Conservation (phyloP, 2,888 invertebrate species). For the Drosophila prolongata region DNA sequence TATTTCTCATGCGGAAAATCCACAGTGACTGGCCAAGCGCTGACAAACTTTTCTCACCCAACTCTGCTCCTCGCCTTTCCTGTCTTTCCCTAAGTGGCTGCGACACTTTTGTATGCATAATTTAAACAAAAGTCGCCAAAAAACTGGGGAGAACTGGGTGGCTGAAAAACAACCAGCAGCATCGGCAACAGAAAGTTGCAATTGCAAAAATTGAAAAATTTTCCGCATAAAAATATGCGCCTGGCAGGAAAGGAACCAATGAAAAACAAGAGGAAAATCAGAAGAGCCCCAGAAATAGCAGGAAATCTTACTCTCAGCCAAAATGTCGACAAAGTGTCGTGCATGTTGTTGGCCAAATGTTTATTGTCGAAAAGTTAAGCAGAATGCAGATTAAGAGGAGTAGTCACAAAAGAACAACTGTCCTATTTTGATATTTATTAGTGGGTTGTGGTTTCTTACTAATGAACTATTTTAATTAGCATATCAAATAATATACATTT, state of each 20-base stretch:
- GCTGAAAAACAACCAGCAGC: constrained; percentile 31
- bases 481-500: not conserved
- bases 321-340: constrained; percentile 51
- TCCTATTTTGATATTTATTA: not conserved
- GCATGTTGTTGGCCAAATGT: constrained; percentile 67
- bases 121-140: constrained; percentile 64
- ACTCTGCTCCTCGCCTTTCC: not conserved
- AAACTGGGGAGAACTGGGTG: constrained; percentile 27
- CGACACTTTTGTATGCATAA: constrained; percentile 60
- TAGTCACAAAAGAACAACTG: not conserved
- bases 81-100: constrained; percentile 59
- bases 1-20: constrained; percentile 55
- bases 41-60: constrained; percentile 50
- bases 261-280: constrained; percentile 45
- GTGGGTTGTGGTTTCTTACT: not conserved
- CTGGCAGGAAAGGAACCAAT: constrained; percentile 45
- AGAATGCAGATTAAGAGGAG: constrained; percentile 24
- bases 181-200: constrained; percentile 52
- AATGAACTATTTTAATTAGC: not conserved
- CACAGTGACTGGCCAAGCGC: constrained; percentile 40
- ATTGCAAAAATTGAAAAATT: constrained; percentile 70
- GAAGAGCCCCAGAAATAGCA: constrained; percentile 24
- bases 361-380: constrained; percentile 66
- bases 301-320: constrained; percentile 39
- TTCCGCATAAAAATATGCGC: constrained; percentile 51